phyloP scores from a whole-genome alignment of 2,113 vertebrate species.

The Anser brachyrhynchus region DNA sequence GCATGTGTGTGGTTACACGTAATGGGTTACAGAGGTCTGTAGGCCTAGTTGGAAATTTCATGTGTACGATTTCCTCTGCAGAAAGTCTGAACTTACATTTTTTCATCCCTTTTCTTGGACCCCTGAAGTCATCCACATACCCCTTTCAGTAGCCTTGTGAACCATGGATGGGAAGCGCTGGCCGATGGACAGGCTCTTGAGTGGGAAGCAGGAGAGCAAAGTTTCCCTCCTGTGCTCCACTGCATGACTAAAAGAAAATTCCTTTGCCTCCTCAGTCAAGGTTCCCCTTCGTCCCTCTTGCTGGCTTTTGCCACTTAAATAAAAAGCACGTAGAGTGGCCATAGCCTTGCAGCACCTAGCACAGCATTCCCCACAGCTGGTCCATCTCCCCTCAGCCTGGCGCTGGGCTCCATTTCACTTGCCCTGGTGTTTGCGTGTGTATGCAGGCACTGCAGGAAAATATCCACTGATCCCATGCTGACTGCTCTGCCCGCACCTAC shows the following conservation, averaged over 20 bases:
- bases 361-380: background rate
- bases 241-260: background rate
- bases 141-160: background rate
- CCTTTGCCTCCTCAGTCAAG: background rate
- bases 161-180: background rate
- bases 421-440: background rate
- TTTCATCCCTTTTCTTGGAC: background rate
- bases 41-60: background rate
- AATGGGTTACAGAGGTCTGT: background rate
- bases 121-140: background rate
- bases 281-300: background rate
- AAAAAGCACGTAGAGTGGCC: background rate
- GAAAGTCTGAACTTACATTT: background rate
- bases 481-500: background rate
- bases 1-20: background rate
- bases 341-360: background rate
- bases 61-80: background rate
- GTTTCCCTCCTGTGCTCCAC: background rate
- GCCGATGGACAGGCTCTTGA: accelerated
- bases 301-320: background rate
- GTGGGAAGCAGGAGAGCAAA: background rate
- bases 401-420: background rate
- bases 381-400: background rate
- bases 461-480: background rate
- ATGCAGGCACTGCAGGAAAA: background rate